Evolutionary conservation across 1,140 invertebrate genomes (phyloP).

Genomic region (Cotesia vestalis): DNA sequence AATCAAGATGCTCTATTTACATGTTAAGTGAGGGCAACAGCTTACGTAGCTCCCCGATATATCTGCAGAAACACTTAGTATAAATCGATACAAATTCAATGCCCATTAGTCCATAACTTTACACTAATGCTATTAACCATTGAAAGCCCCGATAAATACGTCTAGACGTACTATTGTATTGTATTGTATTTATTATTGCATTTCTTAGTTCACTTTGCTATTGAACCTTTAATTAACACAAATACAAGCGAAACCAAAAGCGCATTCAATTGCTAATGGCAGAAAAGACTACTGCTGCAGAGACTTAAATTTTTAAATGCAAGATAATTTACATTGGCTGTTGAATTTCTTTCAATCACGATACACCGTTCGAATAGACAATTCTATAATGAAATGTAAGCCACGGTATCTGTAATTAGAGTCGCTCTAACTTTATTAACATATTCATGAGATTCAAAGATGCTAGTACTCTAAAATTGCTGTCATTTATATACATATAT

Average conservation of each 20-base stretch:
- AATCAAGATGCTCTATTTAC: conserved; percentile 23
- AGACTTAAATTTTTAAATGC: no score
- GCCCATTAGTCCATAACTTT: conserved; percentile 18
- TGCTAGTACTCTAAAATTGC: conserved; percentile 12
- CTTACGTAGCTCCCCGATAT: neutral
- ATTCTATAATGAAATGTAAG: conserved; percentile 31
- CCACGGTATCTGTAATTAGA: conserved; percentile 35
- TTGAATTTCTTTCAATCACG: no score
- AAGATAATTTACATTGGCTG: no score
- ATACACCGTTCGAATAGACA: conserved; percentile 23
- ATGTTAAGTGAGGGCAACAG: conserved; percentile 21
- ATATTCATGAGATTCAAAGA: conserved; percentile 45
- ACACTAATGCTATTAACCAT: neutral
- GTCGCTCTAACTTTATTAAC: conserved; percentile 39
- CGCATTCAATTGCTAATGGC: no score
- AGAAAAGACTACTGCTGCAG: no score
- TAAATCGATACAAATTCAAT: conserved; percentile 22
- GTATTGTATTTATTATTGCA: no score
- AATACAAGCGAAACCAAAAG: no score
- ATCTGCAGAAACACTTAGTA: conserved; percentile 19
- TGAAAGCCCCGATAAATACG: neutral
- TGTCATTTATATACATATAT: conserved; percentile 18
- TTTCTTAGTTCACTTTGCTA: no score
- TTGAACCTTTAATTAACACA: no score
- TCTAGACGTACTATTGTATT: no score